These are phyloP conservation scores for Lamellibrachia columna DNA, from an alignment of 2,888 invertebrate species.

Conservation along the genomic window DNA sequence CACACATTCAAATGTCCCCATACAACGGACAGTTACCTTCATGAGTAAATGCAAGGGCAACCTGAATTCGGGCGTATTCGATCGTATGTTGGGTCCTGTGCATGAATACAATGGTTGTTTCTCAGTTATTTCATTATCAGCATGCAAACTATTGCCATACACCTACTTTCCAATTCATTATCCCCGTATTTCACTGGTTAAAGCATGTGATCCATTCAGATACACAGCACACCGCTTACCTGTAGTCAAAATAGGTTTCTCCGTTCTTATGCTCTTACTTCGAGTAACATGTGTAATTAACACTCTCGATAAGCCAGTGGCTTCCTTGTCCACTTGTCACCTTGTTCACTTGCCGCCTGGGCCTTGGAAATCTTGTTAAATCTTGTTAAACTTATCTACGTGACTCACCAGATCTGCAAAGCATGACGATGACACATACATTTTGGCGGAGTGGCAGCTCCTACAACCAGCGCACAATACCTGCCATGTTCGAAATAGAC, in stretches of 20 bases:
- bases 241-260: neutral
- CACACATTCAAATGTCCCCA: neutral
- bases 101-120: neutral
- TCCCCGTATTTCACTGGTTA: neutral
- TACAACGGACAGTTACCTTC: neutral
- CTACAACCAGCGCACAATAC: too few species aligned
- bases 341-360: neutral
- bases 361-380: neutral
- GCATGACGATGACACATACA: neutral
- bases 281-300: neutral
- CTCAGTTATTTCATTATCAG: neutral
- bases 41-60: neutral
- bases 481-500: too few species aligned
- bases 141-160: neutral
- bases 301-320: neutral
- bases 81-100: neutral
- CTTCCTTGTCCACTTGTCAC: too few species aligned
- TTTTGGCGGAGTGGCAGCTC: too few species aligned
- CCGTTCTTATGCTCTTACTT: neutral
- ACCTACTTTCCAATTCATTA: neutral
- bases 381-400: neutral
- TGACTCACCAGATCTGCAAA: neutral
- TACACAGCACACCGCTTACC: neutral
- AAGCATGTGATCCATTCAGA: neutral
- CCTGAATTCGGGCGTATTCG: too few species aligned